These are phyloP conservation scores for Anniella stebbinsi DNA, from an alignment of 2,797 vertebrate species.

Conservation along the genomic window DNA sequence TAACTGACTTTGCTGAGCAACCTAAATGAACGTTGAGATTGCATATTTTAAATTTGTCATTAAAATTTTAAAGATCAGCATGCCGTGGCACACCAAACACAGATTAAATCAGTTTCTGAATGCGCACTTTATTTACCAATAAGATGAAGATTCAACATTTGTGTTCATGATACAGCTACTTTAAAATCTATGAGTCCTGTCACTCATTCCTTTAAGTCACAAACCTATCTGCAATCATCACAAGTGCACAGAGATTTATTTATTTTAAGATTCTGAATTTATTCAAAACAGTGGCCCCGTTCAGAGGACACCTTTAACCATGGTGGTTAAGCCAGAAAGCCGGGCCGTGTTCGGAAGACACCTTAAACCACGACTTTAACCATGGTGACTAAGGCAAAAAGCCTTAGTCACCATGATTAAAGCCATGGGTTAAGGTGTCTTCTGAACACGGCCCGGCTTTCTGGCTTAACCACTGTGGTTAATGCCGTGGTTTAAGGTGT, in stretches of 20 bases:
- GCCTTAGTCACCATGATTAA: too few relatives aligned
- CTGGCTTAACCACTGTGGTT: too few relatives aligned
- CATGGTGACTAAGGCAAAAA: too few relatives aligned
- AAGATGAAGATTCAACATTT: not conserved
- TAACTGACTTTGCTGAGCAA: constrained; percentile 9
- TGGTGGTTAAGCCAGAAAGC: too few relatives aligned
- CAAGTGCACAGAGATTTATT: not conserved
- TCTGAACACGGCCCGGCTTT: too few relatives aligned
- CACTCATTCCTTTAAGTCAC: not conserved
- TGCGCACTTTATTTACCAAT: not conserved
- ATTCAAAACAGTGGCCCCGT: constrained; percentile 19
- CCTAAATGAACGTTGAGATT: not conserved
- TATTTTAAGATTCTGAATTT: not conserved
- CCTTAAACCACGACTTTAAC: too few relatives aligned
- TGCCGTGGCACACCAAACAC: not conserved
- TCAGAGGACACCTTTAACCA: too few relatives aligned
- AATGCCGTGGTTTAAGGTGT: too few relatives aligned
- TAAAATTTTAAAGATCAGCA: not conserved
- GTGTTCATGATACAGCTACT: not conserved
- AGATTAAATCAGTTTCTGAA: not conserved
- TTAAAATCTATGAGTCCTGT: not conserved
- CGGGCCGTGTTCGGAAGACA: too few relatives aligned
- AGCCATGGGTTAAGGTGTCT: too few relatives aligned
- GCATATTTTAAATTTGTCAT: not conserved
- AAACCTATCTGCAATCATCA: not conserved